Evolutionary conservation across 2,113 vertebrate genomes (phyloP).

Genomic region (Cyanoliseus patagonus): DNA sequence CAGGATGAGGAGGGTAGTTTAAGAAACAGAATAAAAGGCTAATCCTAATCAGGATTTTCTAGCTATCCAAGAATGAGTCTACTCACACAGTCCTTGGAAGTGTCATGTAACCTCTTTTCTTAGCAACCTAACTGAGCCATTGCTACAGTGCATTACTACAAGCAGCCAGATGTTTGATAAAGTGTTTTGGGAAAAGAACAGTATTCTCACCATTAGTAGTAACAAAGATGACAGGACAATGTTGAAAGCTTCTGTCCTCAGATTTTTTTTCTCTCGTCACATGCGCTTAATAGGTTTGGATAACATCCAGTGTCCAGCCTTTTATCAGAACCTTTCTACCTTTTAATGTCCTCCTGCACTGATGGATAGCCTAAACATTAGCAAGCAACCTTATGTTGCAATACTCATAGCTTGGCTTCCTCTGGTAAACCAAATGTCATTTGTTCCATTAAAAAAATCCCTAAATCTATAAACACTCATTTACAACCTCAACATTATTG

Average conservation of each 20-base stretch:
- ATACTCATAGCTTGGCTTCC: slow-evolving; percentile 48
- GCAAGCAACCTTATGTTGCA: slow-evolving; percentile 49
- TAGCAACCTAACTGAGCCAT: accelerated
- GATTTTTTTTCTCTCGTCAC: background rate
- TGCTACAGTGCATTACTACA: background rate
- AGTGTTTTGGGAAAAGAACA: background rate
- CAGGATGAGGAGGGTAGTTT: background rate
- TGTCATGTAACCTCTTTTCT: background rate
- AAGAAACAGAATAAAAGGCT: background rate
- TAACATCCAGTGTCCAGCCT: background rate
- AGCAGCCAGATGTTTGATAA: background rate
- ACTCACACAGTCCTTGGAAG: background rate
- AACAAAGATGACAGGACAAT: background rate
- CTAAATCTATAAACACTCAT: slow-evolving; percentile 45
- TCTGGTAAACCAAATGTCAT: slow-evolving; percentile 49
- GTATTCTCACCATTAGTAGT: background rate
- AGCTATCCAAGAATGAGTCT: background rate
- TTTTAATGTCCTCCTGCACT: background rate
- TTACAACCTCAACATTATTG: background rate
- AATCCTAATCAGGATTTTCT: background rate
- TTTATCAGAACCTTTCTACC: slow-evolving; percentile 36
- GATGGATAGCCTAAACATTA: slow-evolving; percentile 53
- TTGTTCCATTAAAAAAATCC: slow-evolving; percentile 32
- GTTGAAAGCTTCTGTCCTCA: background rate
- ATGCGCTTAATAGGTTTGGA: background rate